phyloP scores from a whole-genome alignment of 2,888 invertebrate species.

The Tenthredo notha region DNA sequence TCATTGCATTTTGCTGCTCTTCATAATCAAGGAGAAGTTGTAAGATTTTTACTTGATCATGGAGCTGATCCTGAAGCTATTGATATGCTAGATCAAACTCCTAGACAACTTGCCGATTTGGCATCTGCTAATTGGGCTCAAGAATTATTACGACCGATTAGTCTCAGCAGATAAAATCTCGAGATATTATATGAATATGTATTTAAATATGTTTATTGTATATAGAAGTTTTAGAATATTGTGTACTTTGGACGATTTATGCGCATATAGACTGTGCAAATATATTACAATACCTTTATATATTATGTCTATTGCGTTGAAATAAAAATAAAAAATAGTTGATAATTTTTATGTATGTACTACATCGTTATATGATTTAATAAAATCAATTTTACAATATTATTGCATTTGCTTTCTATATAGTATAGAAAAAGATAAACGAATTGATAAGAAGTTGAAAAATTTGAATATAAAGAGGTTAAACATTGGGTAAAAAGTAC shows the following conservation, averaged over 20 bases:
- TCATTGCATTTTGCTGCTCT: slow-evolving; percentile 86
- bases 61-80: slow-evolving; percentile 75
- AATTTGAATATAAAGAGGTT: not conserved
- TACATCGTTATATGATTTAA: not conserved
- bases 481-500: not conserved
- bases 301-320: not conserved
- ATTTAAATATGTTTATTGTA: not conserved
- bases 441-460: too few species aligned
- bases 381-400: not conserved
- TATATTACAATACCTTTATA: not conserved
- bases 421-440: too few species aligned
- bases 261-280: not conserved
- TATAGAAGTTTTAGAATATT: not conserved
- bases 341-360: too few species aligned
- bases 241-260: not conserved
- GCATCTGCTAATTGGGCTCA: slow-evolving; percentile 21
- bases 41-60: slow-evolving; percentile 80
- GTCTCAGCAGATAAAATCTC: slow-evolving; percentile 27
- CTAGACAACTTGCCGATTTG: slow-evolving; percentile 80
- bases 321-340: not conserved
- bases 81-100: slow-evolving; percentile 81
- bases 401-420: too few species aligned
- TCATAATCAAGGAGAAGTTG: slow-evolving; percentile 80
- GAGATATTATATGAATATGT: not conserved
- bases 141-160: slow-evolving; percentile 18